These are phyloP conservation scores for Callosobruchus maculatus DNA, from an alignment of 2,888 invertebrate species.

Conservation along the genomic window DNA sequence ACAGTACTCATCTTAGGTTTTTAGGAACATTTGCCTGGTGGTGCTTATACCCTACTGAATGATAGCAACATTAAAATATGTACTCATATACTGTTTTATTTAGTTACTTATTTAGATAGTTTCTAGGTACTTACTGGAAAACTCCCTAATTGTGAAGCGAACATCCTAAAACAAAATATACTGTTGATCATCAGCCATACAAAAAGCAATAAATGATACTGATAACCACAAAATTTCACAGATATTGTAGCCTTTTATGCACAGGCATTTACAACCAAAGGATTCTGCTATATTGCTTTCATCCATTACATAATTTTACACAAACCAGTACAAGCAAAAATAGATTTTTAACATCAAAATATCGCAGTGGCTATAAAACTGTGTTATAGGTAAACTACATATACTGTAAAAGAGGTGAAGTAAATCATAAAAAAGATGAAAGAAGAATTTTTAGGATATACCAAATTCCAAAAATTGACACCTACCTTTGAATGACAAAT, in stretches of 20 bases:
- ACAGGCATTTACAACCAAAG: neutral
- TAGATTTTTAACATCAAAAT: neutral
- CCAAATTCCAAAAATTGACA: neutral
- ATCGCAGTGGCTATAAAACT: neutral
- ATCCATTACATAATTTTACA: conserved; percentile 7
- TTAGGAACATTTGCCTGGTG: too few relatives aligned
- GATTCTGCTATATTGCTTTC: neutral
- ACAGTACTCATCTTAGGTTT: too few relatives aligned
- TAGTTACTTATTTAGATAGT: neutral
- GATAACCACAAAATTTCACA: conserved; percentile 20
- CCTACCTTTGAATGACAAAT: neutral
- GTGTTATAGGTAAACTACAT: neutral
- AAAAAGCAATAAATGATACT: conserved; percentile 19
- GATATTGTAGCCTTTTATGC: conserved; percentile 9
- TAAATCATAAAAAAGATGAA: neutral
- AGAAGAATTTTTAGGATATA: neutral
- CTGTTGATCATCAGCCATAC: neutral
- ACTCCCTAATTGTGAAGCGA: conserved; percentile 25
- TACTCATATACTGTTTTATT: too few relatives aligned
- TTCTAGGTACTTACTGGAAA: conserved; percentile 26
- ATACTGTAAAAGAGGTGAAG: neutral
- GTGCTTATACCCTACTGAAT: too few relatives aligned
- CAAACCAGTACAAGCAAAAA: neutral
- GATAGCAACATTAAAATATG: too few relatives aligned
- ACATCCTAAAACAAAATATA: conserved; percentile 25